Evolutionary conservation across 2,113 vertebrate species (phyloP), one percentile per base, ranked within the genome.

Genomic region (Mastomys natalensis): DNA sequence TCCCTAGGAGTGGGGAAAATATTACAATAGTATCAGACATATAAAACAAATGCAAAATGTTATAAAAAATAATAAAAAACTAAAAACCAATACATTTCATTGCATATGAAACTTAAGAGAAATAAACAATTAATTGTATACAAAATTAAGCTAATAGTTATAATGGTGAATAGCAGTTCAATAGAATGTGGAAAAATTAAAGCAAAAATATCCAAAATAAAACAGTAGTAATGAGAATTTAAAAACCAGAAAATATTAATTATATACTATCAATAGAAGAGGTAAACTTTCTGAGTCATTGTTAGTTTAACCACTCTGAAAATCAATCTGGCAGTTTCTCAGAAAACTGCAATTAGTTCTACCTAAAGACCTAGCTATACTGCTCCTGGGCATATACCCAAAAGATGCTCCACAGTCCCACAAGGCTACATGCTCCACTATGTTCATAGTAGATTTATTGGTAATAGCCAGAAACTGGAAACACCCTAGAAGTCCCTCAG

Each of bases 71-170:
- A 70, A 78, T 64, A 12, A 70, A 93, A 92, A 76, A 68, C 16
- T 4, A 34, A 78, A 48, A 48, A 58, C 40, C 26, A 40, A 43
- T 45, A 87, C 21, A n/a, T 22, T 53, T 62, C 21, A 51, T 85
- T 34, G 64, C 81, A 43, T 55, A 21, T 55, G 51, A 80, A 80
- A 55, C 34, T 53, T 55, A 80, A 78, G 48, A 78, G 19, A 80
- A 80, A 55, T 55, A 55, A 77, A 80, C 31, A 55, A 10, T 53
- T 17, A 43, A 40, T 40, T 22, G 8, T 76, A 70, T 72, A 51
- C 11, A 91, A 91, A 96, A 91, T 66, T 66, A 87, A 72, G 62
- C 34, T 90, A 85, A 64, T 88, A 89, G 53, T 37, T 89, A 85
- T 77, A 93, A 77, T n/a, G 37, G 68, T 68, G n/a, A 62, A 78